phyloP scores from a whole-genome alignment of 2,113 vertebrate species.

The Brachyistius frenatus region DNA sequence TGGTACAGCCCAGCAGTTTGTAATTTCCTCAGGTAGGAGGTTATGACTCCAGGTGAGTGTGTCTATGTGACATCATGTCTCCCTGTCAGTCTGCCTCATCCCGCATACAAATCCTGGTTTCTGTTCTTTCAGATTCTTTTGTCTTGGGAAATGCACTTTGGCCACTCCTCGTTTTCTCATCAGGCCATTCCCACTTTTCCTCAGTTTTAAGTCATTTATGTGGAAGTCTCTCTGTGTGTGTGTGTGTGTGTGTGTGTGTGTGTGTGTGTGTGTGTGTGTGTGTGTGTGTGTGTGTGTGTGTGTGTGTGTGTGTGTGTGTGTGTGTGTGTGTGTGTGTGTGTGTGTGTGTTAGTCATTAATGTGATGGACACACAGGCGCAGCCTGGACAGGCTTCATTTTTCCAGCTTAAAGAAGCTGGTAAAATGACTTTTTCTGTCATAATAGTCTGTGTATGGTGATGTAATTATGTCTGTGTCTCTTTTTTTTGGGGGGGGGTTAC shows the following conservation, averaged over 20 bases:
- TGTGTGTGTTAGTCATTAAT: slow-evolving; percentile 33
- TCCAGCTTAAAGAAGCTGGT: neutral
- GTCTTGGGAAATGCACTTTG: slow-evolving; percentile 43
- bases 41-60: slow-evolving; percentile 47
- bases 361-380: neutral
- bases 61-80: slow-evolving; percentile 49
- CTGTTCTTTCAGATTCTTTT: slow-evolving; percentile 53
- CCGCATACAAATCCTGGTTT: slow-evolving; percentile 56
- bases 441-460: slow-evolving; percentile 15
- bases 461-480: slow-evolving; percentile 1
- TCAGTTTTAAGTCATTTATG: too few species aligned
- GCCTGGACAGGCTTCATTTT: neutral
- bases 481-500: neutral
- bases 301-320: too few species aligned
- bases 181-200: slow-evolving; percentile 39
- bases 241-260: too few species aligned
- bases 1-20: slow-evolving; percentile 48
- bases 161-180: slow-evolving; percentile 72
- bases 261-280: too few species aligned
- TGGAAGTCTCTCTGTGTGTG: too few species aligned
- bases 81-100: slow-evolving; percentile 39
- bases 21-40: slow-evolving; percentile 71
- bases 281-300: neutral
- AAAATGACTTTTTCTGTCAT: neutral
- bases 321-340: too few species aligned